Percentiles rank a stretch among this genome's conserved stretches.
These are phyloP conservation scores for Callyntrura sp. DNA, from an alignment of 2,888 invertebrate genomes.

Conservation along the genomic window DNA sequence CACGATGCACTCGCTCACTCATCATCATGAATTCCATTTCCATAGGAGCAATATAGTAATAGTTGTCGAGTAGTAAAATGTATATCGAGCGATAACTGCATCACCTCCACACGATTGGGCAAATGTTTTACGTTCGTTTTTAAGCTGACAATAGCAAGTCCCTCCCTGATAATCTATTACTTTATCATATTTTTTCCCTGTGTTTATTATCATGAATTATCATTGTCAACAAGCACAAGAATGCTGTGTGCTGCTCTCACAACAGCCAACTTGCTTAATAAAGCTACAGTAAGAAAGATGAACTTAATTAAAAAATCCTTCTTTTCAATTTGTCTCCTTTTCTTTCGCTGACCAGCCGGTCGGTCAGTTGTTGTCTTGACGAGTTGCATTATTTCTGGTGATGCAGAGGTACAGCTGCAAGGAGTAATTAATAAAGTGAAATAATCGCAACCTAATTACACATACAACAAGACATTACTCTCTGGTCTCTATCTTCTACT, in stretches of 20 bases:
- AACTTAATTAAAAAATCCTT: conserved; percentile 70
- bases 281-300: not conserved
- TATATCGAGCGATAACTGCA: not conserved
- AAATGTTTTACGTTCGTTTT: not conserved
- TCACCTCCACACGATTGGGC: conserved; percentile 35
- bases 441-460: conserved; percentile 13
- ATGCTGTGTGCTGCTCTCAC: not conserved
- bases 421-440: conserved; percentile 57
- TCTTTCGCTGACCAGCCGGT: conserved; percentile 10
- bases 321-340: conserved; percentile 49
- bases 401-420: not conserved
- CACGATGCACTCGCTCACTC: not conserved
- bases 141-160: conserved; percentile 35
- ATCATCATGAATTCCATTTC: not conserved
- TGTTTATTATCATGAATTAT: conserved; percentile 2
- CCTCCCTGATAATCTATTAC: conserved; percentile 56
- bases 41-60: not conserved
- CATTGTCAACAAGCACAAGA: conserved; percentile 9
- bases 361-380: not conserved
- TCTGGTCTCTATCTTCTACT: not conserved
- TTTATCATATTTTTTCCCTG: conserved; percentile 22
- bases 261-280: conserved; percentile 5
- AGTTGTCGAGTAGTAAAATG: not conserved
- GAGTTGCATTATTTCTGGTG: not conserved
- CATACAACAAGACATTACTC: not conserved